phyloP scores from a whole-genome alignment of 2,113 vertebrate species.

The Boulengeromyrus knoepffleri region DNA sequence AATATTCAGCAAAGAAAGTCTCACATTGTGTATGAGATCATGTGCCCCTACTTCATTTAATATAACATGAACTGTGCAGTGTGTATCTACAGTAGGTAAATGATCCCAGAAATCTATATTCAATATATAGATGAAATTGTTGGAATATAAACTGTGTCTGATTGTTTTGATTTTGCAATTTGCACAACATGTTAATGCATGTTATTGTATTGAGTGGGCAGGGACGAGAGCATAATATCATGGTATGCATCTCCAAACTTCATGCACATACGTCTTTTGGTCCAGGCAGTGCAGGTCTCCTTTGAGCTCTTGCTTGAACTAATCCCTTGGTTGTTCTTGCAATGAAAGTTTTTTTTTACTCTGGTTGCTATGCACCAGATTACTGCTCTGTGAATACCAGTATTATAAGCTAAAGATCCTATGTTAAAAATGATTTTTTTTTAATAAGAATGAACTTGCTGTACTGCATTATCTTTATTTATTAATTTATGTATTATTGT shows the following conservation, averaged over 20 bases:
- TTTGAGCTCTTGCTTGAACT: background rate
- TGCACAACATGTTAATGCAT: background rate
- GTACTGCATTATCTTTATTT: background rate
- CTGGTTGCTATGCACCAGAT: constrained; percentile 11
- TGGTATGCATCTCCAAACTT: background rate
- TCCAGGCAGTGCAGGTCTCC: background rate
- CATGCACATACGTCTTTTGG: background rate
- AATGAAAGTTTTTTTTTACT: background rate
- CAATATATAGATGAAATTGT: background rate
- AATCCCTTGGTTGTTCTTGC: background rate
- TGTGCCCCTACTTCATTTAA: background rate
- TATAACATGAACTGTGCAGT: background rate
- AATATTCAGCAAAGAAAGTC: background rate
- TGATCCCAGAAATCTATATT: background rate
- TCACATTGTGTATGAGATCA: background rate
- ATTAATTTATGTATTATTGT: background rate
- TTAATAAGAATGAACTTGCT: background rate
- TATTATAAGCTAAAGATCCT: constrained; percentile 2
- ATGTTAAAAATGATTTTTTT: background rate
- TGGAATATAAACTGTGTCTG: background rate
- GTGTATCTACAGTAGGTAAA: background rate
- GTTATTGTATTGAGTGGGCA: background rate
- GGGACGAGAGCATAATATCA: background rate
- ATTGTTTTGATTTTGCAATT: background rate
- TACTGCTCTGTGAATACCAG: constrained; percentile 11